A percentile compares a stretch with the other conserved stretches of the same genome.
These are phyloP conservation scores for Rugalucina vietnamica DNA, from an alignment of 2,888 invertebrate species.

Conservation along the genomic window DNA sequence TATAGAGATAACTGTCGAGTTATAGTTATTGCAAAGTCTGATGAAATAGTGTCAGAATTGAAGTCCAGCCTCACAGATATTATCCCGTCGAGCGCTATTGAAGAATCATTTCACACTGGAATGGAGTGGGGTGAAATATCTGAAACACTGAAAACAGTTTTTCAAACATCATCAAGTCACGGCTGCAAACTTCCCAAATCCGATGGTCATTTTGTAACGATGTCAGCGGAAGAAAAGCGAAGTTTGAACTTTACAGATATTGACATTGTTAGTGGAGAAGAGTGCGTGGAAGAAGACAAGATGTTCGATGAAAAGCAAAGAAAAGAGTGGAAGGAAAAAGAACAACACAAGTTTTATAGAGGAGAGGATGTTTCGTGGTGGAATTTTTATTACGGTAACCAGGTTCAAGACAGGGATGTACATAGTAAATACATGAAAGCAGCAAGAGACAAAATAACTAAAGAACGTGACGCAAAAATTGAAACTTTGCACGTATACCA, in stretches of 20 bases:
- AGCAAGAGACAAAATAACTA: not conserved
- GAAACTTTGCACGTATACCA: not conserved
- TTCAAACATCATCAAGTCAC: not conserved
- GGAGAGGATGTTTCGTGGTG: not conserved
- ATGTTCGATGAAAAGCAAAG: not conserved
- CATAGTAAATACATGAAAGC: not conserved
- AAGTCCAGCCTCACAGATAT: not conserved
- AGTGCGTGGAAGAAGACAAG: not conserved
- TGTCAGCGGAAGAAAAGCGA: not conserved
- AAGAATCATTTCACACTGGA: not conserved
- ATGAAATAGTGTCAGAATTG: not conserved
- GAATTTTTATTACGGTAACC: not conserved
- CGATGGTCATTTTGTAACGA: not conserved
- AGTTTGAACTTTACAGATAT: not conserved
- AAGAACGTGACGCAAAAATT: not conserved
- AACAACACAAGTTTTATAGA: not conserved
- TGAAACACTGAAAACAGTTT: not conserved
- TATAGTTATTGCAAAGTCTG: not conserved
- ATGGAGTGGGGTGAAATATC: not conserved
- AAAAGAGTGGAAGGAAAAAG: not conserved
- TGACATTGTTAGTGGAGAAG: not conserved
- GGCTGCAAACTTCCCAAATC: not conserved
- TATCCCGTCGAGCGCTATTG: not conserved
- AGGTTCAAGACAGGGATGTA: not conserved
- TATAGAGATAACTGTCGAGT: not conserved